A percentile compares a stretch with the other conserved stretches of the same genome.
Evolutionary conservation across 2,113 vertebrate genomes (phyloP).

Genomic region (Apteryx owenii): DNA sequence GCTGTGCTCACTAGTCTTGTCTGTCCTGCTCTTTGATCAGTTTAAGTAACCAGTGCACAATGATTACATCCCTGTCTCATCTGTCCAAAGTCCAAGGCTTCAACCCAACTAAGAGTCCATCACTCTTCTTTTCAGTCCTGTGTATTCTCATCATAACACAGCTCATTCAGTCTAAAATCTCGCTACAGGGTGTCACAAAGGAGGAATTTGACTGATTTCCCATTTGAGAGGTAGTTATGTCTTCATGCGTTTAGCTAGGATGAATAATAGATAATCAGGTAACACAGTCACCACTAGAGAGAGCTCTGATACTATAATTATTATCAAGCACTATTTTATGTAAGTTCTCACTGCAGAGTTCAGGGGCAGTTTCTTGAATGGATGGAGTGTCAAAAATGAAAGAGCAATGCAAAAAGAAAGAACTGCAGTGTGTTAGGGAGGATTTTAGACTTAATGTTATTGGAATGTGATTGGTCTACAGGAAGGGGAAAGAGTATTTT

Average conservation of each 20-base stretch:
- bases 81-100: background rate
- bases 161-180: background rate
- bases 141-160: background rate
- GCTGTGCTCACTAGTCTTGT: background rate
- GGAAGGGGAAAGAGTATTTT: background rate
- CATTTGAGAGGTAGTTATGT: background rate
- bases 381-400: background rate
- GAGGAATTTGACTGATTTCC: background rate
- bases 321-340: background rate
- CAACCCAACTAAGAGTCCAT: background rate
- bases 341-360: background rate
- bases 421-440: background rate
- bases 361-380: background rate
- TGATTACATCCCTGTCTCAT: background rate
- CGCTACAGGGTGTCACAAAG: background rate
- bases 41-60: background rate
- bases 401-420: background rate
- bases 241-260: background rate
- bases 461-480: background rate
- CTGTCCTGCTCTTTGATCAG: background rate
- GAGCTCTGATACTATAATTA: constrained; percentile 60
- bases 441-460: background rate
- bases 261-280: background rate
- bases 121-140: background rate
- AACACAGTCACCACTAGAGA: constrained; percentile 54